phyloP scores from a whole-genome alignment of 2,113 vertebrate genomes.

The Pongo pygmaeus region DNA sequence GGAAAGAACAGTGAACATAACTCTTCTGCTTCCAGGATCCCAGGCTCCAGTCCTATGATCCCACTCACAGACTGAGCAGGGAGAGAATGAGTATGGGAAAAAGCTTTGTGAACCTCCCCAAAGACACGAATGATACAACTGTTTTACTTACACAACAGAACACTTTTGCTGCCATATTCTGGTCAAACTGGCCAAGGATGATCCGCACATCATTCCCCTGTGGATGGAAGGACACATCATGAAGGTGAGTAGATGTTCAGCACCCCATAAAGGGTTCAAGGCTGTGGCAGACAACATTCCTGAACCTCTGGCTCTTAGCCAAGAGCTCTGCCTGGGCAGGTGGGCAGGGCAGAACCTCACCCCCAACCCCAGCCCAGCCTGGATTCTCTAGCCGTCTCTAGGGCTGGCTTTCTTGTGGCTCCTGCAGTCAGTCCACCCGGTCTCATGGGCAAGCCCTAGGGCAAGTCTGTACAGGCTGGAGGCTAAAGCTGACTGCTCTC shows the following conservation, averaged over 20 bases:
- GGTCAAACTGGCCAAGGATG: constrained; percentile 99
- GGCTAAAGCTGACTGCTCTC: rapidly evolving
- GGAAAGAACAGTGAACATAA: not conserved
- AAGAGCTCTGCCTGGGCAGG: not conserved
- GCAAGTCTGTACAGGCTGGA: not conserved
- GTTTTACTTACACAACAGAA: constrained; percentile 97
- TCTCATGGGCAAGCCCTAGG: not conserved
- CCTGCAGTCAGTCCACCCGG: not conserved
- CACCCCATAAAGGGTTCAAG: not conserved
- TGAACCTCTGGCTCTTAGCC: not conserved
- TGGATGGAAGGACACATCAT: constrained; percentile 57
- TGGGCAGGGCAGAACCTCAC: not conserved
- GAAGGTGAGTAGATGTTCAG: not conserved
- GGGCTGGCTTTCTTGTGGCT: not conserved
- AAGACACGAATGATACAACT: not conserved
- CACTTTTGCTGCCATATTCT: constrained; percentile 97
- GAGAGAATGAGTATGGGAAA: not conserved
- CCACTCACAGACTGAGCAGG: no score
- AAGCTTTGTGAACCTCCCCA: not conserved
- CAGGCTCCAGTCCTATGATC: not conserved
- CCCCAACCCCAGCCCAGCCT: not conserved
- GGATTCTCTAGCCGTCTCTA: not conserved
- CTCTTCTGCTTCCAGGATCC: not conserved
- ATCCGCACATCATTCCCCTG: constrained; percentile 98
- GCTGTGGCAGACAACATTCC: not conserved